Base-by-base conservation (phyloP, 2,113 vertebrate species). In the Ranitomeya variabilis region DNA sequence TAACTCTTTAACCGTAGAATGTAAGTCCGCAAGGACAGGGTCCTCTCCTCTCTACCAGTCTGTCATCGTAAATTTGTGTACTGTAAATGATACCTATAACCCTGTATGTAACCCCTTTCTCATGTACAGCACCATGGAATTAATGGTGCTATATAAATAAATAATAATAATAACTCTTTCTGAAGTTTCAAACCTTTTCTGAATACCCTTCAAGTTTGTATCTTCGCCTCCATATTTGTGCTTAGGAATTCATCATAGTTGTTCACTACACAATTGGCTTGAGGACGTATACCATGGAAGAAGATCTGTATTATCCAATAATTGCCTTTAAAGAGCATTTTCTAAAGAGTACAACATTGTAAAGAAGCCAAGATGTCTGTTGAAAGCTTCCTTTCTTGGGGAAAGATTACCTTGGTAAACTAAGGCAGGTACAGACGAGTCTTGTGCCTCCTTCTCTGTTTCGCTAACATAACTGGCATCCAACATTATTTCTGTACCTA, bases 301-400 rank as follows among this genome's bases (percentile, higher is more conserved):
- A 2, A 26, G 23, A 69, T 26, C 67, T 67, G 21, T 69, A 21
- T 64, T 55, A 15, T 73, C 55, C 52, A 62, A 76, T 12, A 62
- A 62, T 51, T 71, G 71, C 84, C 84, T 86, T 59, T 0, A 77
- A 77, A 71, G 55, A 60, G 80, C 59, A 82, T 51, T 31, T 82
- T 64, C 60, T 82, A 2, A 19, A 45, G 64, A 19, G 12, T 12
- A 82, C 6, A 60, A 8, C 31, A 64, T 60, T 81, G 59, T 19
- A 19, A 13, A 51, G 57, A 37, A 62, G 57, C 79, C 54, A 57
- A 80, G 11, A 18, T 21, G 37, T 55, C 16, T 55, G n/a, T 79
- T 79, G 55, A 79, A 67, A 67, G 64, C n/a, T 60, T 55, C n/a
- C n/a, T 55, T 79, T 55, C 4, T 9, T 55, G 45, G 19, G 9